phyloP scores from a whole-genome alignment of 2,888 invertebrate genomes.

The Anoplius nigerrimus region DNA sequence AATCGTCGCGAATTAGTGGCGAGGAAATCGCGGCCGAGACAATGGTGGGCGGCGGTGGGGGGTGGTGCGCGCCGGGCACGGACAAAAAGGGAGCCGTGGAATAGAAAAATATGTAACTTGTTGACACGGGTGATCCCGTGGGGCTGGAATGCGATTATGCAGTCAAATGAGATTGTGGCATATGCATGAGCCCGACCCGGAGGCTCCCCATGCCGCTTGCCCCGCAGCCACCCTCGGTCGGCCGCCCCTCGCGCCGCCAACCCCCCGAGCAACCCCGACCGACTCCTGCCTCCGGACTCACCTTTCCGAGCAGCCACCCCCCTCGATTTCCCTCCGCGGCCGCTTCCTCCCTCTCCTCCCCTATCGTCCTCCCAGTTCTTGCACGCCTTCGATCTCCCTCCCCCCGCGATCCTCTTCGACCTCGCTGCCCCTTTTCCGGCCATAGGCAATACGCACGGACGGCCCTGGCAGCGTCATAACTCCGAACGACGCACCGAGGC shows the following conservation, averaged over 20 bases:
- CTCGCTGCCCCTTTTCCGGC: conserved; percentile 26
- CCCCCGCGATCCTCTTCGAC: background rate
- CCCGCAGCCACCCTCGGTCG: no score
- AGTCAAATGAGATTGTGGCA: conserved; percentile 75
- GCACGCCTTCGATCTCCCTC: background rate
- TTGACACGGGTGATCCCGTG: conserved; percentile 70
- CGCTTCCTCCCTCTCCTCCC: background rate
- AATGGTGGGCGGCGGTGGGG: conserved; percentile 29
- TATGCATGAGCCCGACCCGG: conserved; percentile 71
- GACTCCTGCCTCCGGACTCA: conserved; percentile 8
- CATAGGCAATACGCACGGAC: conserved; percentile 13
- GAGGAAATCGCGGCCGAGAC: conserved; percentile 36
- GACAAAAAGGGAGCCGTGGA: conserved; percentile 41
- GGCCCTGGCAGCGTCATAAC: conserved; percentile 27
- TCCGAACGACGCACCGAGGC: conserved; percentile 56
- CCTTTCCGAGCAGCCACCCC: background rate
- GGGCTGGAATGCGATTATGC: conserved; percentile 72
- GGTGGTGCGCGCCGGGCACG: conserved; percentile 15
- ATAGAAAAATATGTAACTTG: conserved; percentile 72
- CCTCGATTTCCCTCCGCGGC: conserved; percentile 7
- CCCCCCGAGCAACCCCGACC: conserved; percentile 22
- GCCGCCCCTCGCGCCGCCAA: conserved; percentile 29
- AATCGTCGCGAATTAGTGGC: conserved; percentile 47
- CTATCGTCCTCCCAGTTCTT: no score
- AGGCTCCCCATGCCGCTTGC: conserved; percentile 45